These are phyloP conservation scores for Lapara coniferarum DNA, from an alignment of 2,888 invertebrate genomes.

Conservation along the genomic window DNA sequence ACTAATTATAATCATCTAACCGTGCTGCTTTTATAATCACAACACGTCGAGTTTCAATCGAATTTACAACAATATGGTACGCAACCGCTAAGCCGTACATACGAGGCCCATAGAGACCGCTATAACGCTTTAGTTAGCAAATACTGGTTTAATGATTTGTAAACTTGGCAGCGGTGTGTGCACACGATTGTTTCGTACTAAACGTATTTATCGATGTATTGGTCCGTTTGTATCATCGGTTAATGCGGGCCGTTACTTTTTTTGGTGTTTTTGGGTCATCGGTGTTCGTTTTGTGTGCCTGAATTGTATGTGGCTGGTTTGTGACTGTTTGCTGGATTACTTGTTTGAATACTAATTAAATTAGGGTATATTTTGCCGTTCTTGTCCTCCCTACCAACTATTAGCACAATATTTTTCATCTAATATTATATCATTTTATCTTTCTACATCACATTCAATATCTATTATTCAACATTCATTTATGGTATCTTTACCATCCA, in stretches of 20 bases:
- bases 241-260: slow-evolving; percentile 8
- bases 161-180: slow-evolving; percentile 35
- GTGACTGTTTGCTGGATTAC: no score
- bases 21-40: not conserved
- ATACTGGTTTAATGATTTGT: slow-evolving; percentile 36
- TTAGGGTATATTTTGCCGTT: no score
- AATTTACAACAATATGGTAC: slow-evolving; percentile 1
- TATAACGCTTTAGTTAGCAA: slow-evolving; percentile 36
- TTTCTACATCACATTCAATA: no score
- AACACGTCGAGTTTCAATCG: not conserved
- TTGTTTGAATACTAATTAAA: no score
- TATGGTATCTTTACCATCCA: no score
- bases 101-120: slow-evolving; percentile 29
- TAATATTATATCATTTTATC: no score
- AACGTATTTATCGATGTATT: slow-evolving; percentile 24
- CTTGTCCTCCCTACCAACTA: no score
- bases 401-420: no score
- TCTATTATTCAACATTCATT: no score
- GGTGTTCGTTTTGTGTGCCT: not conserved
- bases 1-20: not conserved
- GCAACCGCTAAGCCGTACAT: slow-evolving; percentile 13
- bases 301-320: no score
- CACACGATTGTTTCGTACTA: slow-evolving; percentile 30
- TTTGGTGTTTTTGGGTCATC: slow-evolving; percentile 13
- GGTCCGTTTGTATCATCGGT: slow-evolving; percentile 17